These are phyloP conservation scores for Stigmatopora argus DNA, from an alignment of 2,113 vertebrate genomes.

Conservation along the genomic window DNA sequence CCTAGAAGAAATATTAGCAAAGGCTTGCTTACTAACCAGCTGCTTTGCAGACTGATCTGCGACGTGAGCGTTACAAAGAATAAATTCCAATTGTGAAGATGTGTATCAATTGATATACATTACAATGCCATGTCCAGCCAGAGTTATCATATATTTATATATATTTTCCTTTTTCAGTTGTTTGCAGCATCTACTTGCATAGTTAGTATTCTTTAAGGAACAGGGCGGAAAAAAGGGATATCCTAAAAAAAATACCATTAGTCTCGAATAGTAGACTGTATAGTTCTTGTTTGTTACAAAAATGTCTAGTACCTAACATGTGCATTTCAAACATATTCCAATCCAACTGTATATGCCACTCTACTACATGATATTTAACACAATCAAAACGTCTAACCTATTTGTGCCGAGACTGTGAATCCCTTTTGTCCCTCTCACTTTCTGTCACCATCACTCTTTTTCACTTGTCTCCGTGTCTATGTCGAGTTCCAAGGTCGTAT, in stretches of 20 bases:
- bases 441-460: slow-evolving; percentile 2
- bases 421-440: slow-evolving; percentile 1
- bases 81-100: background rate
- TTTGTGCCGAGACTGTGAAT: background rate
- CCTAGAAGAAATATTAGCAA: slow-evolving; percentile 1
- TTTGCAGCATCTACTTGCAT: background rate
- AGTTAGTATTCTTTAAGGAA: background rate
- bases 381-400: background rate
- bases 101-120: background rate
- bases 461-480: slow-evolving; percentile 28
- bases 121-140: background rate
- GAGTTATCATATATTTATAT: background rate
- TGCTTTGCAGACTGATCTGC: background rate
- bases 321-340: background rate
- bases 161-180: background rate
- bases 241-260: too few relatives aligned
- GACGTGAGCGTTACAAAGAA: background rate
- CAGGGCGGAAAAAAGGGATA: too few relatives aligned
- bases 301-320: too few relatives aligned
- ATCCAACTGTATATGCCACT: too few relatives aligned
- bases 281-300: too few relatives aligned
- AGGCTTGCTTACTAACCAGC: slow-evolving; percentile 1
- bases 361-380: too few relatives aligned
- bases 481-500: slow-evolving; percentile 53
- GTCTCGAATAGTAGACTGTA: too few relatives aligned